Conservation (phyloP, 1,140 invertebrate genomes). For the Pseudomyrmex cubaensis region DNA sequence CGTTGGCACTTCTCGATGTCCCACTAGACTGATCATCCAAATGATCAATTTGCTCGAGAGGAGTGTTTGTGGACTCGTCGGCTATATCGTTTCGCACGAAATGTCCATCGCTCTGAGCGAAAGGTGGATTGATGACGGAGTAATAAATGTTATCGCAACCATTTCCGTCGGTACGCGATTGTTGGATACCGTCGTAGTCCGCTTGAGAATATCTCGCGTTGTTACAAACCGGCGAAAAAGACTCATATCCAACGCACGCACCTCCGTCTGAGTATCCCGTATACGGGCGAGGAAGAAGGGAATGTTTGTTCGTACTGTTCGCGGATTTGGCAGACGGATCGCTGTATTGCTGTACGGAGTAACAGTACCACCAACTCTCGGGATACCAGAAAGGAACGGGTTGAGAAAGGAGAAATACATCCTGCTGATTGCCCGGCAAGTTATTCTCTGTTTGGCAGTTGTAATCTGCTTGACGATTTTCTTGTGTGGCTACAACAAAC, state of each 20-base stretch:
- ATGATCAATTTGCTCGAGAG: constrained; percentile 23
- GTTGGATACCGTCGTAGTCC: not conserved
- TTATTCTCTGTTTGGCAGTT: constrained; percentile 81
- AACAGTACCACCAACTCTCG: constrained; percentile 78
- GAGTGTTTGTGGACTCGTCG: not conserved
- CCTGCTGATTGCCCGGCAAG: constrained; percentile 82
- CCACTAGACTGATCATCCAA: constrained; percentile 17
- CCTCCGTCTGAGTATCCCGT: constrained; percentile 63
- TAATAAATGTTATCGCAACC: not conserved
- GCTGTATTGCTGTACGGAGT: constrained; percentile 67
- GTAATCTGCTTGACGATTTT: constrained; percentile 83
- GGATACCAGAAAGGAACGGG: constrained; percentile 70
- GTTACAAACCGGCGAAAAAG: constrained; percentile 72
- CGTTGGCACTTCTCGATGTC: not conserved
- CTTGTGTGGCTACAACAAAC: constrained; percentile 84
- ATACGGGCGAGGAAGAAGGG: constrained; percentile 64
- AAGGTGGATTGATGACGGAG: not conserved
- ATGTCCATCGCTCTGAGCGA: not conserved
- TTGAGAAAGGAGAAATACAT: constrained; percentile 72
- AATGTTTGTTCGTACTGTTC: constrained; percentile 41
- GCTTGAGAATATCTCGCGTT: constrained; percentile 26
- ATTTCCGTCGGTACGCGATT: not conserved
- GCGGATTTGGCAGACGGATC: constrained; percentile 40
- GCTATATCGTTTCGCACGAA: not conserved
- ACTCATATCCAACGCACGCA: constrained; percentile 58